Conservation (phyloP, 2,888 invertebrate species). For the Prosopocoilus inquinatus region DNA sequence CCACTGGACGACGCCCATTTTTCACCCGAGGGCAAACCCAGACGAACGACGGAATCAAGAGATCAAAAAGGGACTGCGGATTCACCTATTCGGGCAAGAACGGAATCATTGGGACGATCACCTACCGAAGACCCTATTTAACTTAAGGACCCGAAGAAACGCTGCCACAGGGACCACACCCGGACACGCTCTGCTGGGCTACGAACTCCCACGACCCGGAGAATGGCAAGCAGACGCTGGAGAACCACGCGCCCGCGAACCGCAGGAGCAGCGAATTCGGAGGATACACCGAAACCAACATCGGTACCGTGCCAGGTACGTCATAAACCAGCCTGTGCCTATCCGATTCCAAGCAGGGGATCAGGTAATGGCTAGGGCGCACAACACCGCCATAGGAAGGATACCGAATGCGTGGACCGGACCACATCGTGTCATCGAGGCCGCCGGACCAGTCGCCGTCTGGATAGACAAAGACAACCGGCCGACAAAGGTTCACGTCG, state of each 20-base stretch:
- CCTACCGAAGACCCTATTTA: slow-evolving; percentile 6
- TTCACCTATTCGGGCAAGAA: background rate
- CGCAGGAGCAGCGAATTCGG: background rate
- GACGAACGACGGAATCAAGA: slow-evolving; percentile 31
- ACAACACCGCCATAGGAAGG: background rate
- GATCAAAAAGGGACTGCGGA: slow-evolving; percentile 27
- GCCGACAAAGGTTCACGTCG: slow-evolving; percentile 3
- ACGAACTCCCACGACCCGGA: slow-evolving; percentile 13
- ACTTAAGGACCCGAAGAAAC: slow-evolving; percentile 17
- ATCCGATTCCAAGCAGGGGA: background rate
- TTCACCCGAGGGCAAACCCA: slow-evolving; percentile 30
- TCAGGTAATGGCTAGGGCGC: background rate
- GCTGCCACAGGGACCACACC: slow-evolving; percentile 18
- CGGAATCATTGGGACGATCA: slow-evolving; percentile 9
- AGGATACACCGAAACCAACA: background rate
- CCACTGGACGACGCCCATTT: slow-evolving; percentile 28
- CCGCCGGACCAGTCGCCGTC: background rate
- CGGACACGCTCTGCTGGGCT: slow-evolving; percentile 15
- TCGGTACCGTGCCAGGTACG: background rate
- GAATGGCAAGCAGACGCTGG: slow-evolving; percentile 8
- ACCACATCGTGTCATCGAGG: slow-evolving; percentile 2
- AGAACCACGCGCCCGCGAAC: background rate
- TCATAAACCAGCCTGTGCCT: background rate
- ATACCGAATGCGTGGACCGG: slow-evolving; percentile 2
- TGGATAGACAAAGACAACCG: background rate